Conservation (phyloP, 2,113 vertebrate genomes). For the Leptodactylus fuscus region DNA sequence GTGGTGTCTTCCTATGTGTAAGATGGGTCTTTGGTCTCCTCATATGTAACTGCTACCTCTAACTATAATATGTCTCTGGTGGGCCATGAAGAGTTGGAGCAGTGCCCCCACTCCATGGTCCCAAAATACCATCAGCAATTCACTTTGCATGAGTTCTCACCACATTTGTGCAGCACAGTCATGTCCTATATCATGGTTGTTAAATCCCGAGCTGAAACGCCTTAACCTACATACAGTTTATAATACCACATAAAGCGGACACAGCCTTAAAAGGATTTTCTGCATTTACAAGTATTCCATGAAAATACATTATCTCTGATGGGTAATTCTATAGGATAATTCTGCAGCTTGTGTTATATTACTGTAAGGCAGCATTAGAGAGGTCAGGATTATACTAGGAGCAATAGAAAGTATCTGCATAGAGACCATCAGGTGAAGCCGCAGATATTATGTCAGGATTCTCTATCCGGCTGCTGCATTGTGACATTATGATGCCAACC, state of each 20-base stretch:
- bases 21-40: too few species aligned
- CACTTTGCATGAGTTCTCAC: neutral
- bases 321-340: neutral
- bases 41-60: too few species aligned
- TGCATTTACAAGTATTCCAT: neutral
- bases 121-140: neutral
- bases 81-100: too few species aligned
- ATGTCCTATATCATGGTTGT: neutral
- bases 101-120: too few species aligned
- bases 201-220: neutral
- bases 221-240: neutral
- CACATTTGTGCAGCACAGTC: neutral
- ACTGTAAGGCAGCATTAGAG: neutral
- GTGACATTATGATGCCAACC: too few species aligned
- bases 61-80: too few species aligned
- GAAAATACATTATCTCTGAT: constrained; percentile 2
- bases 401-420: neutral
- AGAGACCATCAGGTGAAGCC: too few species aligned
- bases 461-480: too few species aligned
- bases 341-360: neutral
- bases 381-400: neutral
- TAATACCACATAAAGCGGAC: neutral
- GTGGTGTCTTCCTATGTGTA: too few species aligned
- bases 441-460: too few species aligned
- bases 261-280: neutral